Conservation (phyloP, 2,888 invertebrate genomes). For the Lochmaea crataegi region DNA sequence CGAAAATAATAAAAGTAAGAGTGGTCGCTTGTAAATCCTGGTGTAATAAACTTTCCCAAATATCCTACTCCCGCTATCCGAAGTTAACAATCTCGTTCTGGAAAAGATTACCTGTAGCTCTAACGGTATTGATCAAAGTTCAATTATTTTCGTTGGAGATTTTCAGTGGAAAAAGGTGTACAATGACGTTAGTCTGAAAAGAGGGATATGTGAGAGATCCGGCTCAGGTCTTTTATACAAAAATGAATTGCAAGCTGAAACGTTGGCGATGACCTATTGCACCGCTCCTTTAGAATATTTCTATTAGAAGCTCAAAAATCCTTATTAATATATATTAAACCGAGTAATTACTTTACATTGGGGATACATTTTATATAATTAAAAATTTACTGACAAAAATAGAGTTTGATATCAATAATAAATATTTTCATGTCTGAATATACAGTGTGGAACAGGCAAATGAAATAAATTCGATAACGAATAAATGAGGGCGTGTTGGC, state of each 20-base stretch:
- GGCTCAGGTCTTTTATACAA: constrained; percentile 55
- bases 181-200: constrained; percentile 48
- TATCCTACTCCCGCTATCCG: background rate
- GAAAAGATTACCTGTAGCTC: constrained; percentile 3
- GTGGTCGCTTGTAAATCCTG: background rate
- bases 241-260: constrained; percentile 52
- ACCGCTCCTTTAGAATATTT: constrained; percentile 39
- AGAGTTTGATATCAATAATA: too few species aligned
- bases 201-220: constrained; percentile 54
- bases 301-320: constrained; percentile 39
- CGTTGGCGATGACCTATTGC: constrained; percentile 43
- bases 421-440: too few species aligned
- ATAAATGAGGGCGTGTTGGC: too few species aligned
- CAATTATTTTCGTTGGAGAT: constrained; percentile 37
- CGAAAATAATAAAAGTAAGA: background rate
- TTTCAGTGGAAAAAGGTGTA: constrained; percentile 31
- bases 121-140: constrained; percentile 36
- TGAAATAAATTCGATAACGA: too few species aligned
- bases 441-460: too few species aligned
- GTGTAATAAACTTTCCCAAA: background rate
- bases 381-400: too few species aligned
- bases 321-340: constrained; percentile 1
- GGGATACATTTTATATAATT: background rate
- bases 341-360: too few species aligned
- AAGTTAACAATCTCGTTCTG: background rate